Percentiles rank a stretch among this genome's conserved stretches.
Conservation (phyloP, 2,888 invertebrate genomes). For the Aphodius sticticus region DNA sequence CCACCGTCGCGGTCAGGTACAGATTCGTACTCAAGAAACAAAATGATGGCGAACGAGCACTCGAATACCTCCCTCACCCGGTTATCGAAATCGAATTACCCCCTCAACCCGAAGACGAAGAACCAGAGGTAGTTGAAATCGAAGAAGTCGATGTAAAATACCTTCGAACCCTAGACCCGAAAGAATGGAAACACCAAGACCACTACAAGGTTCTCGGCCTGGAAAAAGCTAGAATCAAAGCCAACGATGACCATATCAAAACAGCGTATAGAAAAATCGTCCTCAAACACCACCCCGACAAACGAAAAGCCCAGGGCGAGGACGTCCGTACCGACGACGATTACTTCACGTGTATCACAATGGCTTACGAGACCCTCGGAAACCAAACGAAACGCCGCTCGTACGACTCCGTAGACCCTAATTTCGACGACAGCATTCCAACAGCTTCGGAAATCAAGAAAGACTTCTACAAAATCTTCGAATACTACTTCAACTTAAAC, state of each 20-base stretch:
- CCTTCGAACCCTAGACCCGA: slow-evolving; percentile 89
- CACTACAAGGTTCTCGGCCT: slow-evolving; percentile 96
- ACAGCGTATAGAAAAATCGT: slow-evolving; percentile 91
- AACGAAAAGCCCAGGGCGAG: slow-evolving; percentile 90
- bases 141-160: slow-evolving; percentile 75
- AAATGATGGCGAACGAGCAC: slow-evolving; percentile 49
- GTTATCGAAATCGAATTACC: slow-evolving; percentile 52
- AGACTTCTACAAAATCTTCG: slow-evolving; percentile 77
- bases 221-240: slow-evolving; percentile 80
- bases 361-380: slow-evolving; percentile 93
- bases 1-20: slow-evolving; percentile 55
- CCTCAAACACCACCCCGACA: slow-evolving; percentile 97
- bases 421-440: slow-evolving; percentile 90
- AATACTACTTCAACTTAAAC: slow-evolving; percentile 78
- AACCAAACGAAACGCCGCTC: slow-evolving; percentile 83
- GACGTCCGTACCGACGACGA: slow-evolving; percentile 90
- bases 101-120: slow-evolving; percentile 41
- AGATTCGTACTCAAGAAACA: slow-evolving; percentile 52
- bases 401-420: slow-evolving; percentile 96
- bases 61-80: slow-evolving; percentile 55
- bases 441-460: slow-evolving; percentile 77
- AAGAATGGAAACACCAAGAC: slow-evolving; percentile 98
- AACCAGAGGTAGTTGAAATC: slow-evolving; percentile 53
- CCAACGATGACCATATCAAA: slow-evolving; percentile 93
- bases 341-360: slow-evolving; percentile 98